Percentiles rank a stretch among this genome's conserved stretches.
phyloP scores from a whole-genome alignment of 2,888 invertebrate genomes.

The Chymomyza amoena region DNA sequence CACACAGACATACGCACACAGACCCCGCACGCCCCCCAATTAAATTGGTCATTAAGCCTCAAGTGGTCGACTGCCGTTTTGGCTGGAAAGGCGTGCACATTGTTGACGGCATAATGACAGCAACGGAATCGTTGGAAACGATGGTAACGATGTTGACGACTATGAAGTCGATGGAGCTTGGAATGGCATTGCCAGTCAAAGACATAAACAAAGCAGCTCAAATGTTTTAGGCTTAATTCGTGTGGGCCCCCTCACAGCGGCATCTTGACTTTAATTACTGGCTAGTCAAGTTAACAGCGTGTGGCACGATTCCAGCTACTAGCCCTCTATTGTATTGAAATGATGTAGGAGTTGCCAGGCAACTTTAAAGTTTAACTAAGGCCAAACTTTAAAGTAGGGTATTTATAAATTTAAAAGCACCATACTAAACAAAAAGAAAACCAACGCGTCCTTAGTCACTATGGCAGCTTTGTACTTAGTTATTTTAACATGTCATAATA shows the following conservation, averaged over 20 bases:
- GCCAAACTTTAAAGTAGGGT: slow-evolving; percentile 1
- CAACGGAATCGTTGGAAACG: background rate
- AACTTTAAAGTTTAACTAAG: slow-evolving; percentile 39
- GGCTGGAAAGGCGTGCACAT: slow-evolving; percentile 40
- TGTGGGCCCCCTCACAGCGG: slow-evolving; percentile 24
- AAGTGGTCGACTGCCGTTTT: slow-evolving; percentile 55
- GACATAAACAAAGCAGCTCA: slow-evolving; percentile 46
- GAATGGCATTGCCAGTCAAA: slow-evolving; percentile 18
- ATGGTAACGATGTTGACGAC: background rate
- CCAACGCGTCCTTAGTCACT: background rate
- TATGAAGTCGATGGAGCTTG: slow-evolving; percentile 7
- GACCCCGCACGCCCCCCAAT: slow-evolving; percentile 34
- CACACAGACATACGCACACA: too few species aligned
- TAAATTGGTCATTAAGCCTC: slow-evolving; percentile 70
- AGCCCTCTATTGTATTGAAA: slow-evolving; percentile 55
- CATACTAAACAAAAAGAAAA: background rate
- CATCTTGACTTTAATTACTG: slow-evolving; percentile 59
- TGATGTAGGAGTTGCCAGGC: slow-evolving; percentile 41
- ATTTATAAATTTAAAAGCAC: background rate
- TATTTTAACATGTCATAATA: background rate
- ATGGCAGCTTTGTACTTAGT: background rate
- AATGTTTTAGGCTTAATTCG: slow-evolving; percentile 65
- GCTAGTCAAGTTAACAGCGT: slow-evolving; percentile 36
- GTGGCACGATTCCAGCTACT: slow-evolving; percentile 26
- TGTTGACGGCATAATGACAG: slow-evolving; percentile 18